Base-by-base conservation (phyloP, 2,113 vertebrate species). In the Paracanthobrama guichenoti region DNA sequence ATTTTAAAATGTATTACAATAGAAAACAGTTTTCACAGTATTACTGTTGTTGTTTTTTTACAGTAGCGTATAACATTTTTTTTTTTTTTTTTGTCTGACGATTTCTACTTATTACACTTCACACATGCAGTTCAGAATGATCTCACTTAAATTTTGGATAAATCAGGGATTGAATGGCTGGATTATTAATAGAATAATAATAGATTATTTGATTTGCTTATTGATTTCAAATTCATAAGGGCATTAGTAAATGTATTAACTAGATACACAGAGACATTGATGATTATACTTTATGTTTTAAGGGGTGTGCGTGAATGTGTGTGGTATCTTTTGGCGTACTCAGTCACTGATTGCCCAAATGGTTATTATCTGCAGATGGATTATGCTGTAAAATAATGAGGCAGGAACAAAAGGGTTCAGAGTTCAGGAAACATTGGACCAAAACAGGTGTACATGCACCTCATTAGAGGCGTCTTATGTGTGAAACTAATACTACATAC, bases 321-420 rank as follows among this genome's bases (percentile, higher is more conserved):
- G 6, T 42, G 55, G 3, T 80, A 48, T 80, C 13, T 12, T 31
- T 50, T 50, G 42, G 44, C 13, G 18, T 13, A 12, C 78, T 66
- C 10, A 66, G 26, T 67, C 59, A 80, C 46, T 80, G 44, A 80
- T 80, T 80, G 14, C 18, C 10, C 4, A 16, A 48, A 66, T 48
- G 14, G 4, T 28, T 80, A 28, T 80, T 67, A 66, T 79, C 77
- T 79, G 11, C 59, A 48, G n/a, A 46, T 80, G 24, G 1, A 66
- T 80, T 80, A 80, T 66, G 60, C 60, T 22, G 60, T 50, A 66
- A 80, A 48, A 80, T 66, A 66, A 66, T 62, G 12, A 79, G 42
- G 26, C 44, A 26, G 77, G 31, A 62, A 57, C 26, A 16, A 46
- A 46, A 64, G 8, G 11, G 16, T 6, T 55, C 18, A 1, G 53